Evolutionary conservation across 53 echinoderm and acorn worm species (phyloP).

Genomic region (Holothuria leucospilota): DNA sequence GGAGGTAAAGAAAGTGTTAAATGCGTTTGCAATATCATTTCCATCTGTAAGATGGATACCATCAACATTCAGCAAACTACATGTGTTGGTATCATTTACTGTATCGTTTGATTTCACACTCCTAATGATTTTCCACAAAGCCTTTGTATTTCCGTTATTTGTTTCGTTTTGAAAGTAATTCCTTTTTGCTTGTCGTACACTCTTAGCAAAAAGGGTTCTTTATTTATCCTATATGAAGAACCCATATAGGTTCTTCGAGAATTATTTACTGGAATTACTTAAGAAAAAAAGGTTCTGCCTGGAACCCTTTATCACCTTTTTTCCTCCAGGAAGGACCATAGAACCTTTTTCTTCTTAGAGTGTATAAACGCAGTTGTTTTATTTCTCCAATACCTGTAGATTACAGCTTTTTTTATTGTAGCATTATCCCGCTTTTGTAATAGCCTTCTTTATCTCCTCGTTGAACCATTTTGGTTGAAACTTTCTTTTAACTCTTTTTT

Average conservation of each 20-base stretch:
- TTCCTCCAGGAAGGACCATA: too few species aligned
- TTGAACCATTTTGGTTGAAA: conserved; percentile 13
- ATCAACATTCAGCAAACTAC: not conserved
- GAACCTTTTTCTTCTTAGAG: too few species aligned
- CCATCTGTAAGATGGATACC: conserved; percentile 13
- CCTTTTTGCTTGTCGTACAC: conserved; percentile 20
- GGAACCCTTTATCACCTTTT: too few species aligned
- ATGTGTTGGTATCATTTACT: not conserved
- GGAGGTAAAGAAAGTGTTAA: not conserved
- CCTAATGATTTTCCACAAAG: not conserved
- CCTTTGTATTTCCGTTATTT: not conserved
- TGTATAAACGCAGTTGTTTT: not conserved
- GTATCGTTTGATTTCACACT: not conserved
- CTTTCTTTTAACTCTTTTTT: not conserved
- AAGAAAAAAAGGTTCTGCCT: too few species aligned
- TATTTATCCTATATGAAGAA: too few species aligned
- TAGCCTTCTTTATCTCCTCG: conserved; percentile 5
- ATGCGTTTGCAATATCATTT: conserved; percentile 24
- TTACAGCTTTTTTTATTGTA: not conserved
- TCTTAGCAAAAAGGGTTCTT: too few species aligned
- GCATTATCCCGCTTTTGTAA: not conserved
- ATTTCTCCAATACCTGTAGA: conserved; percentile 2
- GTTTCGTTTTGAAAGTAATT: conserved; percentile 4
- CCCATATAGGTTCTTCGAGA: too few species aligned
- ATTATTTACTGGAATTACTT: too few species aligned